Evolutionary conservation across 2,113 vertebrate genomes (phyloP), one percentile per base, ranked within the genome.

Genomic region (Anguilla japonica): DNA sequence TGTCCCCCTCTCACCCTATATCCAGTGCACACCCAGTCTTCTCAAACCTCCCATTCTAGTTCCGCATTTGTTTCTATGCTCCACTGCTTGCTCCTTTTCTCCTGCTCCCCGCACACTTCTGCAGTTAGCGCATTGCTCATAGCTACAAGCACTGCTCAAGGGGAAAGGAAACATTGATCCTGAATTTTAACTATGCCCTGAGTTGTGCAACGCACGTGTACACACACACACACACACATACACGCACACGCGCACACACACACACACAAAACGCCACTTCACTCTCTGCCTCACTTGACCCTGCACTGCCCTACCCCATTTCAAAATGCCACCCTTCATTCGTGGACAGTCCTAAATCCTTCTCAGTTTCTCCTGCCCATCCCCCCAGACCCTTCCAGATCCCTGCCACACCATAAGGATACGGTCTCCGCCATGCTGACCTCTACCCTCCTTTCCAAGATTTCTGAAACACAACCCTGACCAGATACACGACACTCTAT

Each of bases 401-500:
- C n/a, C 11, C 71, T 75, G 9, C 6, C 29, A 34, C 71, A 8
- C 71, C 71, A 6, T 75, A 6, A 34, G n/a, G 71, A 75, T 26
- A 67, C 26, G 60, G 22, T 53, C 50, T 53, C 50, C 13, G 50
- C 60, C 60, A 67, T 67, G n/a, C n/a, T 75, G 71, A 75, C 26
- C 71, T 75, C 82, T 39, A 57, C 82, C 53, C 50, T 43, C 53
- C 34, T 81, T 56, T 81, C 53, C 22, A 8, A 81, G 40, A 29
- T 6, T 63, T 81, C 26, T 41, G 85, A 75, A 86, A 86, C 85
- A 82, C 40, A 57, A 86, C 22, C 18, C 84, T 20, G 14, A 22
- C 41, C n/a, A 50, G 89, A 84, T 20, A 91, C 71, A 46, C 87
- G 88, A 91, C 84, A 46, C 84, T 57, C 40, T 26, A 40, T 26